Percentiles rank a stretch among this genome's conserved stretches.
phyloP scores from a whole-genome alignment of 2,888 invertebrate species.

The Panorpa germanica region DNA sequence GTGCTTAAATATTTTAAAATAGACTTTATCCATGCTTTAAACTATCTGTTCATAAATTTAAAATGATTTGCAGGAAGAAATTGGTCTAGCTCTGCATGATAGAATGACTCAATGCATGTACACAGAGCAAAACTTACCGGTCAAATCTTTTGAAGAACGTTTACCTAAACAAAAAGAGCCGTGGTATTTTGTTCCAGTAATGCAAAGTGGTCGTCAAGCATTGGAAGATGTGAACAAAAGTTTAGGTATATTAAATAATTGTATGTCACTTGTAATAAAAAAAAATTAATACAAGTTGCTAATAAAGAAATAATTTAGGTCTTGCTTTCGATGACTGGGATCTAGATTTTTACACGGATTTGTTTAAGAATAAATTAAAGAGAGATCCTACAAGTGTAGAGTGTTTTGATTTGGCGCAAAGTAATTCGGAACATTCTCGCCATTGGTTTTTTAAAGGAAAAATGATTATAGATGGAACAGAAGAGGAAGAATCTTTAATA shows the following conservation, averaged over 20 bases:
- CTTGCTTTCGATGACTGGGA: conserved; percentile 89
- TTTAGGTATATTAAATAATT: conserved; percentile 30
- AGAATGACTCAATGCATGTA: conserved; percentile 89
- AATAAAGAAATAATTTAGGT: conserved; percentile 31
- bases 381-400: conserved; percentile 95
- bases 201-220: conserved; percentile 55
- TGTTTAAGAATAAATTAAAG: conserved; percentile 65
- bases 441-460: conserved; percentile 98
- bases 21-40: not conserved
- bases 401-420: conserved; percentile 94
- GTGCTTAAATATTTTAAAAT: conserved; percentile 1
- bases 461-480: conserved; percentile 64
- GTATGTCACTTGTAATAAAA: conserved; percentile 2
- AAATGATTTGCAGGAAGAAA: conserved; percentile 21
- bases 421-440: conserved; percentile 93
- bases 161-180: conserved; percentile 40
- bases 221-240: conserved; percentile 62
- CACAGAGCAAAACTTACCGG: conserved; percentile 38
- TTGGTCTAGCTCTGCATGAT: conserved; percentile 57
- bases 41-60: conserved; percentile 4
- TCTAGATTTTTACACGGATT: conserved; percentile 70
- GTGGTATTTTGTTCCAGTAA: conserved; percentile 72
- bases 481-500: conserved; percentile 65
- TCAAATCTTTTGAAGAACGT: conserved; percentile 45
- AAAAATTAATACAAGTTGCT: conserved; percentile 4